A percentile compares a stretch with the other conserved stretches of the same genome.
Evolutionary conservation across 2,888 invertebrate genomes (phyloP).

Genomic region (Yponomeuta plumbellus): DNA sequence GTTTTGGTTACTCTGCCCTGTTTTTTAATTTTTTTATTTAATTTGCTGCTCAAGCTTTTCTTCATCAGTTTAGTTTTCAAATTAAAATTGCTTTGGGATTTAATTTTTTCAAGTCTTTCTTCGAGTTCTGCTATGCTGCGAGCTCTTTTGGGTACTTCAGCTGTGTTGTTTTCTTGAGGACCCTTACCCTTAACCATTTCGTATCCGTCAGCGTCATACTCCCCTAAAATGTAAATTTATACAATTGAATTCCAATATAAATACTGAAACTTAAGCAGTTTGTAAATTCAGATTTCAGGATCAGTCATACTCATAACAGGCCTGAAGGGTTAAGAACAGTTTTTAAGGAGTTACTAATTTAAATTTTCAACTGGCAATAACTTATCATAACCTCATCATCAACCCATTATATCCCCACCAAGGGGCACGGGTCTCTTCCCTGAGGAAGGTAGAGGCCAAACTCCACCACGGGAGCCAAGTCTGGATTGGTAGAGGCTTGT

Average conservation of each 20-base stretch:
- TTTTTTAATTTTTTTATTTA: constrained; percentile 81
- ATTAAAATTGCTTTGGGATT: constrained; percentile 76
- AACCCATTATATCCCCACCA: too few relatives aligned
- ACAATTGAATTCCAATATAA: background rate
- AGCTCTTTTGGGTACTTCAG: constrained; percentile 62
- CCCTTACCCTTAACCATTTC: constrained; percentile 49
- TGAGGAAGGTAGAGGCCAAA: too few relatives aligned
- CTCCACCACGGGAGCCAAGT: too few relatives aligned
- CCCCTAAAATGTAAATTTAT: constrained; percentile 38
- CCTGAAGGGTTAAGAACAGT: too few relatives aligned
- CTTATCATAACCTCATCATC: too few relatives aligned
- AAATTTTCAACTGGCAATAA: too few relatives aligned
- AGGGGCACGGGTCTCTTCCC: too few relatives aligned
- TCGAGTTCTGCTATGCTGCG: constrained; percentile 80
- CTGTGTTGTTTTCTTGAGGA: constrained; percentile 30
- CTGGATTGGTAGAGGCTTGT: too few relatives aligned
- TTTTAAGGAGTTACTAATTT: too few relatives aligned
- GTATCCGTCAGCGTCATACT: constrained; percentile 54
- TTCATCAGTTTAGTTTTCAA: constrained; percentile 81
- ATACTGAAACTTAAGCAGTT: too few relatives aligned
- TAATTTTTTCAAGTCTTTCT: constrained; percentile 78
- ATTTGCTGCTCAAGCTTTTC: constrained; percentile 80
- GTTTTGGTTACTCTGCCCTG: constrained; percentile 59
- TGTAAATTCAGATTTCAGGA: too few relatives aligned
- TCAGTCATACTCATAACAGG: too few relatives aligned